Percentiles rank a stretch among this genome's conserved stretches.
phyloP scores from a whole-genome alignment of 2,797 vertebrate genomes.

The Allobates femoralis region DNA sequence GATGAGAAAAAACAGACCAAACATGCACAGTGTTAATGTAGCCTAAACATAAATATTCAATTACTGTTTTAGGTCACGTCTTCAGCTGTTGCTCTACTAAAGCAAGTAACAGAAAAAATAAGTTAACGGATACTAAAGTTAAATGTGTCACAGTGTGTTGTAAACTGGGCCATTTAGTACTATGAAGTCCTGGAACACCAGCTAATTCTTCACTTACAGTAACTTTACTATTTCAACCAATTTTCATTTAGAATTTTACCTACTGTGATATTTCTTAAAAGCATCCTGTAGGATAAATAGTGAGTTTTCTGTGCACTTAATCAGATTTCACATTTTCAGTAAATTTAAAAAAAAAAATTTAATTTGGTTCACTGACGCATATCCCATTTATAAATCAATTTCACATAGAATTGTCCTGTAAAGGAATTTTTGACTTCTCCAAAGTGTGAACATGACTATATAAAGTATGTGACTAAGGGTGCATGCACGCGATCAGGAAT shows the following conservation, averaged over 20 bases:
- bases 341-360: background rate
- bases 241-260: background rate
- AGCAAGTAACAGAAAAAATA: background rate
- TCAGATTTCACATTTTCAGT: background rate
- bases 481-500: too few species aligned
- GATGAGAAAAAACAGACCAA: too few species aligned
- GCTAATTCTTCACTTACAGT: background rate
- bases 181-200: background rate
- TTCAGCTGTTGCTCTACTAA: background rate
- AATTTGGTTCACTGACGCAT: background rate
- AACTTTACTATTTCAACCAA: background rate
- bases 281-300: background rate
- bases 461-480: too few species aligned
- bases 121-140: background rate
- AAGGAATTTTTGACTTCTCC: too few species aligned
- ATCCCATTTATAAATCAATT: too few species aligned
- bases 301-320: background rate
- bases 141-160: slow-evolving; percentile 39
- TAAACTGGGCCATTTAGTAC: slow-evolving; percentile 8
- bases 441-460: too few species aligned
- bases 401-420: too few species aligned
- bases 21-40: too few species aligned
- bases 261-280: background rate
- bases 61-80: background rate
- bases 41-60: background rate